phyloP scores from a whole-genome alignment of 2,888 invertebrate genomes.

The Didymodactylos carnosus region DNA sequence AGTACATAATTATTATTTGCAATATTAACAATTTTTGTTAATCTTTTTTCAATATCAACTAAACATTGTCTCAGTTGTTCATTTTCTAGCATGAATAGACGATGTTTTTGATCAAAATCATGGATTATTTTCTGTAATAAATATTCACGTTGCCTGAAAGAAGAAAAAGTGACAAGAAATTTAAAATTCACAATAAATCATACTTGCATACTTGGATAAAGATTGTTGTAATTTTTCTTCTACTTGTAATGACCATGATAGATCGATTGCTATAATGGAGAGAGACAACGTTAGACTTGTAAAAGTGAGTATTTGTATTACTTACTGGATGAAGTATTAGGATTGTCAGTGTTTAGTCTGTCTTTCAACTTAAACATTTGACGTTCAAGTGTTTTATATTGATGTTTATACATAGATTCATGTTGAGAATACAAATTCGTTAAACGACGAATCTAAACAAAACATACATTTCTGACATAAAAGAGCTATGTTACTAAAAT shows the following conservation, averaged over 20 bases:
- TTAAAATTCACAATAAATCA: background rate
- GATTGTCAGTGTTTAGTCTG: background rate
- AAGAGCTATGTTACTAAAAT: no score
- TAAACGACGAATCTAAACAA: background rate
- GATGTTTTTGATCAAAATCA: background rate
- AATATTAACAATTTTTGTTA: background rate
- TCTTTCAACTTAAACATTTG: background rate
- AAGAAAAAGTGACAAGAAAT: background rate
- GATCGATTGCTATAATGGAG: background rate
- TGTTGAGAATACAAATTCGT: background rate
- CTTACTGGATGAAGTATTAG: background rate
- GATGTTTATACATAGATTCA: background rate
- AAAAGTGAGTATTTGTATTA: background rate
- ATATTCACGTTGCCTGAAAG: no score
- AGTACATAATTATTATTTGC: background rate
- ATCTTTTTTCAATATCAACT: background rate
- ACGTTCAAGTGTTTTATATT: background rate
- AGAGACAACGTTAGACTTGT: background rate
- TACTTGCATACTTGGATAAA: background rate
- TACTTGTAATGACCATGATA: background rate
- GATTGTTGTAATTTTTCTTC: background rate
- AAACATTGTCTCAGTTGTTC: background rate
- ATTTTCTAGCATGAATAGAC: background rate
- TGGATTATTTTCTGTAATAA: background rate
- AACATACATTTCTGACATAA: no score